Evolutionary conservation across 2,888 invertebrate genomes (phyloP).

Genomic region (Oligia fasciuncula): DNA sequence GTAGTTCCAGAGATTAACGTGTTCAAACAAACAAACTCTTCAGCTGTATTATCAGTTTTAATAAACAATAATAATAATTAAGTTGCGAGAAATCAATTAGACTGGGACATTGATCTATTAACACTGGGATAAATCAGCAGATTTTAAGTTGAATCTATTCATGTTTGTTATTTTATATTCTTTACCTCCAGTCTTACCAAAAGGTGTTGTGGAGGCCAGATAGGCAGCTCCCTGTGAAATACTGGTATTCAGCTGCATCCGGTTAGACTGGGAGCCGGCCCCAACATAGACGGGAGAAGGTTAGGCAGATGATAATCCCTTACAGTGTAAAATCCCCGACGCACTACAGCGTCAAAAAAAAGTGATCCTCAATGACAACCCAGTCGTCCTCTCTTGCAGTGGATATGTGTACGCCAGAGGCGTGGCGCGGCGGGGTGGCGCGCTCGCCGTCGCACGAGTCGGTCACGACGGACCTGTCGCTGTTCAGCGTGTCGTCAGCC

Average conservation of each 20-base stretch:
- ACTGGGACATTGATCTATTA: too few relatives aligned
- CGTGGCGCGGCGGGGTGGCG: constrained; percentile 83
- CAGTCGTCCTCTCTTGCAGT: constrained; percentile 75
- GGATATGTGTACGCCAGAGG: constrained; percentile 86
- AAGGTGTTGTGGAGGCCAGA: background rate
- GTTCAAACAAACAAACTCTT: too few relatives aligned
- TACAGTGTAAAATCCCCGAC: too few relatives aligned
- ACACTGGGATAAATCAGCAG: background rate
- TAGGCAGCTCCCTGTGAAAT: background rate
- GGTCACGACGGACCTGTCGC: constrained; percentile 94
- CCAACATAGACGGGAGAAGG: background rate
- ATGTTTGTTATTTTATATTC: background rate
- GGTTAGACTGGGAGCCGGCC: background rate
- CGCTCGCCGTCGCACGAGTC: constrained; percentile 96
- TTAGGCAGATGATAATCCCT: background rate
- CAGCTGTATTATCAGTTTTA: too few relatives aligned
- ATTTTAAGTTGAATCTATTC: background rate
- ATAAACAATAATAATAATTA: too few relatives aligned
- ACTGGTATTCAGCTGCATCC: background rate
- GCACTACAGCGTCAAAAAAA: background rate
- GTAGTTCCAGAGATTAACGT: too few relatives aligned
- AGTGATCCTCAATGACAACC: background rate
- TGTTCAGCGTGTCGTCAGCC: constrained; percentile 93
- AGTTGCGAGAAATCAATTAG: background rate
- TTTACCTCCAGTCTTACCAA: too few relatives aligned